Percentiles rank a stretch among this genome's conserved stretches.
Conservation (phyloP, 1,140 invertebrate genomes). For the Acromyrmex echinatior region DNA sequence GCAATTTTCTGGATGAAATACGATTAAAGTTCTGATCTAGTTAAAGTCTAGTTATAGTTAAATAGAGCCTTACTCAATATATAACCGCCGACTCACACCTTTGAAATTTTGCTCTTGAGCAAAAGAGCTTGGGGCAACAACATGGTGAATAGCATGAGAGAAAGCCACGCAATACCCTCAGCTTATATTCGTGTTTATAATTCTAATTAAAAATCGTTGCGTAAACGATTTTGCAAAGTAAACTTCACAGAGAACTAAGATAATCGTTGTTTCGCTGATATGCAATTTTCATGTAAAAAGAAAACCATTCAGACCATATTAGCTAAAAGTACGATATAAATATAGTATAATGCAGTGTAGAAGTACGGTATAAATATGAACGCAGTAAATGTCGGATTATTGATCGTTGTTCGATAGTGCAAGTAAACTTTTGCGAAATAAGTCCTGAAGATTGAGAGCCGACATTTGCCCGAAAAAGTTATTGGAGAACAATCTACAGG, state of each 20-base stretch:
- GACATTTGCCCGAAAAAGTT: background rate
- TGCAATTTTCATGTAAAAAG: background rate
- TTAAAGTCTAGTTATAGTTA: constrained; percentile 58
- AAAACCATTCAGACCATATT: background rate
- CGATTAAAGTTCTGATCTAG: constrained; percentile 56
- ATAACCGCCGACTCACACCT: constrained; percentile 17
- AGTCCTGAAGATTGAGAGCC: constrained; percentile 25
- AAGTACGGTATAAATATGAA: background rate
- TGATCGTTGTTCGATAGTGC: background rate
- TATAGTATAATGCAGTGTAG: too few species aligned
- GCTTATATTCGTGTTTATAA: constrained; percentile 9
- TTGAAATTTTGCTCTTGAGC: constrained; percentile 38
- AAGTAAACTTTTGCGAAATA: constrained; percentile 22
- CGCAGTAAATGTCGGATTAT: constrained; percentile 2
- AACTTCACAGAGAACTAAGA: background rate
- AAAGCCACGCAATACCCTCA: background rate
- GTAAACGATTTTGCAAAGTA: background rate
- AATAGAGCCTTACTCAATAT: constrained; percentile 28
- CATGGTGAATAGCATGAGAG: background rate
- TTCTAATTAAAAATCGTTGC: constrained; percentile 24
- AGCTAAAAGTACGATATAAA: too few species aligned
- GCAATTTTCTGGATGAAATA: constrained; percentile 58
- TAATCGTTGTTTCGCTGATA: background rate
- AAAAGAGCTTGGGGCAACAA: background rate
- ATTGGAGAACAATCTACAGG: background rate